Conservation (phyloP, 2,888 invertebrate genomes). For the Drosophila suboccidentalis region DNA sequence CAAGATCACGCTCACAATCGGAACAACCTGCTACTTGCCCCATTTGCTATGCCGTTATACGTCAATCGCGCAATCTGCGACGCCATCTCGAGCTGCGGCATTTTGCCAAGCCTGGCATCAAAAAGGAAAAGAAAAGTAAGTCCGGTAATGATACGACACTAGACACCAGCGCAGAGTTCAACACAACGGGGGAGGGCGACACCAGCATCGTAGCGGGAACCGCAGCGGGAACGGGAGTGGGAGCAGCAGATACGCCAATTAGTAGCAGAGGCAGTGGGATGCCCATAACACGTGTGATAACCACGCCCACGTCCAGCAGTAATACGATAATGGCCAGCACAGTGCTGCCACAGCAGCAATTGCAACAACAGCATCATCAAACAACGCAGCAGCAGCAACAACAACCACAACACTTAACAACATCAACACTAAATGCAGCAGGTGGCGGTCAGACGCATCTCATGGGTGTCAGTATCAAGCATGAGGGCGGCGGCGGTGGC, state of each 20-base stretch:
- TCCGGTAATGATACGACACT: slow-evolving; percentile 74
- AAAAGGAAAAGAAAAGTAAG: slow-evolving; percentile 86
- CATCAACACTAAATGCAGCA: slow-evolving; percentile 54
- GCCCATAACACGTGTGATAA: slow-evolving; percentile 56
- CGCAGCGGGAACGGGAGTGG: slow-evolving; percentile 39
- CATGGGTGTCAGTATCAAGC: slow-evolving; percentile 64
- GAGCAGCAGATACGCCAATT: slow-evolving; percentile 39
- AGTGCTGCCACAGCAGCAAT: slow-evolving; percentile 68
- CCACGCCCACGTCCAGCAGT: slow-evolving; percentile 48
- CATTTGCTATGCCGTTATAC: slow-evolving; percentile 87
- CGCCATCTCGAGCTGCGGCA: slow-evolving; percentile 87
- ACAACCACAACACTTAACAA: slow-evolving; percentile 66
- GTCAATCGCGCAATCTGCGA: slow-evolving; percentile 88
- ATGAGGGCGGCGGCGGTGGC: slow-evolving; percentile 51
- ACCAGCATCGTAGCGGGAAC: slow-evolving; percentile 47
- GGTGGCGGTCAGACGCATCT: slow-evolving; percentile 72
- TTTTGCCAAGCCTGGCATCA: slow-evolving; percentile 85
- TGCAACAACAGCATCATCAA: slow-evolving; percentile 59
- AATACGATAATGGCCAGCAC: slow-evolving; percentile 65
- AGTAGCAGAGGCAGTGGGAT: slow-evolving; percentile 38
- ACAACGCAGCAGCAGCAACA: slow-evolving; percentile 46
- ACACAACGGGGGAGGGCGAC: slow-evolving; percentile 63
- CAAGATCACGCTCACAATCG: slow-evolving; percentile 87
- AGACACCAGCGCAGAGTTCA: slow-evolving; percentile 63
- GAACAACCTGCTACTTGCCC: slow-evolving; percentile 88